These are phyloP conservation scores for Megaleporinus macrocephalus DNA, from an alignment of 2,113 vertebrate species.

Conservation along the genomic window DNA sequence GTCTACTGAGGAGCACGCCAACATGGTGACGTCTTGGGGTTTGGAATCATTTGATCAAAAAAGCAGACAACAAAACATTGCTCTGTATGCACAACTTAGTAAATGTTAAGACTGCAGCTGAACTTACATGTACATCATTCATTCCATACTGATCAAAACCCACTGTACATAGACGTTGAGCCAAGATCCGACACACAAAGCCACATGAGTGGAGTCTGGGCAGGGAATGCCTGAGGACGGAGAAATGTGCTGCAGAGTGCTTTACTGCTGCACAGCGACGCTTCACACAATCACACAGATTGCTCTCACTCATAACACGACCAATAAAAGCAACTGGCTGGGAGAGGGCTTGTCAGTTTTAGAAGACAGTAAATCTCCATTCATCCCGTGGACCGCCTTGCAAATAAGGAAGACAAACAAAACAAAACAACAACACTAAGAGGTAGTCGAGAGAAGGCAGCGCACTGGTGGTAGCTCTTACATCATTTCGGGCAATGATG, in stretches of 20 bases:
- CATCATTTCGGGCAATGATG: not conserved
- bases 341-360: slow-evolving; percentile 6
- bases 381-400: slow-evolving; percentile 4
- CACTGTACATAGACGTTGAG: slow-evolving; percentile 18
- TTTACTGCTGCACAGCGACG: slow-evolving; percentile 11
- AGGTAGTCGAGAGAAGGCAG: not conserved
- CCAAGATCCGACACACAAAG: slow-evolving; percentile 19
- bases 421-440: not conserved
- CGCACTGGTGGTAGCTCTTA: not conserved
- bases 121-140: slow-evolving; percentile 6
- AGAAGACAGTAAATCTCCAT: not conserved
- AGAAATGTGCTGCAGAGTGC: slow-evolving; percentile 19
- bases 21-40: not conserved
- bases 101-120: slow-evolving; percentile 6
- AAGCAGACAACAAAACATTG: too few species aligned
- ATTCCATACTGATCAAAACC: slow-evolving; percentile 25
- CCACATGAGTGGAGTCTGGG: not conserved
- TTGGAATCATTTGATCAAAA: too few species aligned
- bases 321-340: slow-evolving; percentile 5
- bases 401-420: slow-evolving; percentile 17
- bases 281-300: slow-evolving; percentile 18
- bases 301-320: slow-evolving; percentile 12
- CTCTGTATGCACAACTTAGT: not conserved
- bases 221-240: slow-evolving; percentile 12
- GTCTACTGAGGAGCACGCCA: not conserved